Base-by-base conservation (phyloP, 2,113 vertebrate species). In the Naja naja region DNA sequence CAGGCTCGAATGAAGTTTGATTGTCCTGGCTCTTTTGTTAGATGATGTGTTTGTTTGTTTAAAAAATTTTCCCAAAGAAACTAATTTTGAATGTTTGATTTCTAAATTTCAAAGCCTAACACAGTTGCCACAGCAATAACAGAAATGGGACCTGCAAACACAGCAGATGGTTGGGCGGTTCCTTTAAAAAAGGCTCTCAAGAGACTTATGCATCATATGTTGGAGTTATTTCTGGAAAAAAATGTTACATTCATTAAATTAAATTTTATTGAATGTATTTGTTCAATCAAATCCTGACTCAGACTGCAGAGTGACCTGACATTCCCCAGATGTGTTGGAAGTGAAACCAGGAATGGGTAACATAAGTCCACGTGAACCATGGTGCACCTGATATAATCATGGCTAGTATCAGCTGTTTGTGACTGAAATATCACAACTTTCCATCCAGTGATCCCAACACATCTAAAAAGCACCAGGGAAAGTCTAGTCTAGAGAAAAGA, bases 71-170 rank as follows among this genome's bases (percentile, higher is more conserved):
- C 89, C 93, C 54, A 88, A 95, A 95, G 3, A 94, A 58, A 89
- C 95, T 87, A 95, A 74, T 94, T 94, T 94, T 85, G 89, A 94
- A 39, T 94, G 94, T 96, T 97, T 95, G 91, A 95, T 95, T 96
- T 96, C 52, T 91, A 95, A 45, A 94, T 94, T 90, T 95, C 52
- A 90, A 94, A 94, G 47, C 25, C 94, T 96, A 95, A 93, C 94
- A 92, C 93, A 94, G 87, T 95, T 94, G 93, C 95, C 95, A 94
- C 96, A 94, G 64, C 94, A 85, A 92, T 8, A 91, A 69, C 91
- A 95, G 25, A n/a, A 92, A 94, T 39, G 94, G 89, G 92, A 10
- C 91, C 93, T 91, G 39, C 52, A 94, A 16, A 20, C 23, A 91
- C 74, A 43, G 55, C 54, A 7, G 45, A 49, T 47, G 34, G 27